Evolutionary conservation across 2,888 invertebrate genomes (phyloP).

Genomic region (Alitta virens): DNA sequence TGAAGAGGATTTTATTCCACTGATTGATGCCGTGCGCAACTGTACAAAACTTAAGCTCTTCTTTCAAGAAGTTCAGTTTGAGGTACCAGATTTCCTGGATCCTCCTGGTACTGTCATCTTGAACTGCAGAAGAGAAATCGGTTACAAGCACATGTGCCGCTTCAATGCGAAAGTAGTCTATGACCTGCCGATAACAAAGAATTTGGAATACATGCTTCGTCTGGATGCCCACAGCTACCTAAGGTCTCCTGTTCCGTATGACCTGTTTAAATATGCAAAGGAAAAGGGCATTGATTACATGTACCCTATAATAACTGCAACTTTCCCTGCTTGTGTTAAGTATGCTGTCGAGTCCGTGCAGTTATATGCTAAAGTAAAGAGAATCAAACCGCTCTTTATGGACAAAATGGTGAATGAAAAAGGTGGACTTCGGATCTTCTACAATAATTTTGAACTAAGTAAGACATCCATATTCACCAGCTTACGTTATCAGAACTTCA

Average conservation of each 20-base stretch:
- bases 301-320: slow-evolving; percentile 21
- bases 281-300: slow-evolving; percentile 22
- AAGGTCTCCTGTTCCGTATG: slow-evolving; percentile 20
- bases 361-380: slow-evolving; percentile 11
- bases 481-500: slow-evolving; percentile 17
- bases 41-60: slow-evolving; percentile 14
- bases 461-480: slow-evolving; percentile 22
- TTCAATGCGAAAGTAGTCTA: slow-evolving; percentile 30
- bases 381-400: slow-evolving; percentile 18
- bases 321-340: slow-evolving; percentile 13
- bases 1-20: slow-evolving; percentile 18
- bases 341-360: slow-evolving; percentile 25
- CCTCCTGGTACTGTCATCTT: slow-evolving; percentile 2
- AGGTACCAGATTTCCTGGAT: slow-evolving; percentile 19
- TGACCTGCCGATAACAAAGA: slow-evolving; percentile 22
- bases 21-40: background rate
- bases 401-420: slow-evolving; percentile 23
- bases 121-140: slow-evolving; percentile 15
- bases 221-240: slow-evolving; percentile 33
- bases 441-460: slow-evolving; percentile 33
- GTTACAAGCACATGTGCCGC: slow-evolving; percentile 32
- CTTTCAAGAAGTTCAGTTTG: slow-evolving; percentile 26
- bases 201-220: slow-evolving; percentile 28
- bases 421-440: slow-evolving; percentile 19
- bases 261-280: slow-evolving; percentile 28